phyloP scores from a whole-genome alignment of 2,797 vertebrate genomes.

The Paedocypris micromegethes region DNA sequence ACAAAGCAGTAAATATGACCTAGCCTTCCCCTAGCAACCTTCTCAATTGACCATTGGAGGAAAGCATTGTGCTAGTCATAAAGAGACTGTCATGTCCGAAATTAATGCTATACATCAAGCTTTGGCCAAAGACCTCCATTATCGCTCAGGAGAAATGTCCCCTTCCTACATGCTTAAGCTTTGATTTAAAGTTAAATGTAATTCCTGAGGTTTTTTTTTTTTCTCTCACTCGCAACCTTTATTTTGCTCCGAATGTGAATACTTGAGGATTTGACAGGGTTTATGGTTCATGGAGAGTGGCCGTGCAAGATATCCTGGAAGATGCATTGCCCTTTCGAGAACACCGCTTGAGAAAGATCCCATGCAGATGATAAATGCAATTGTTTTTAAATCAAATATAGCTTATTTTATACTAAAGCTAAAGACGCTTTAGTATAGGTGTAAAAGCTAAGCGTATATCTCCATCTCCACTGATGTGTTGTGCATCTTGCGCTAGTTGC shows the following conservation, averaged over 20 bases:
- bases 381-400: no score
- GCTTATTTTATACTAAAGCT: no score
- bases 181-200: constrained; percentile 47
- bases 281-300: constrained; percentile 35
- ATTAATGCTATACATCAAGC: constrained; percentile 77
- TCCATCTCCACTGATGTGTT: no score
- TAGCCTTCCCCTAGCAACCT: constrained; percentile 40
- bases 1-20: constrained; percentile 50
- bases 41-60: constrained; percentile 33
- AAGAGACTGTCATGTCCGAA: constrained; percentile 73
- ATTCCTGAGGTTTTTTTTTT: constrained; percentile 39
- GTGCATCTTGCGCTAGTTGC: no score
- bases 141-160: constrained; percentile 44
- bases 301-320: constrained; percentile 34
- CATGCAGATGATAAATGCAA: constrained; percentile 9
- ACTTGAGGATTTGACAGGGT: constrained; percentile 1
- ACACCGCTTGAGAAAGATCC: not conserved
- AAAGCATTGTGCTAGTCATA: constrained; percentile 60
- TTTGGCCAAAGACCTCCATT: constrained; percentile 49
- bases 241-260: no score
- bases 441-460: no score
- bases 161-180: constrained; percentile 34
- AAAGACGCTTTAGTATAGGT: no score
- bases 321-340: constrained; percentile 31
- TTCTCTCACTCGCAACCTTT: not conserved